Base-by-base conservation (phyloP, 2,797 vertebrate genomes). In the Lindbergichthys nudifrons region DNA sequence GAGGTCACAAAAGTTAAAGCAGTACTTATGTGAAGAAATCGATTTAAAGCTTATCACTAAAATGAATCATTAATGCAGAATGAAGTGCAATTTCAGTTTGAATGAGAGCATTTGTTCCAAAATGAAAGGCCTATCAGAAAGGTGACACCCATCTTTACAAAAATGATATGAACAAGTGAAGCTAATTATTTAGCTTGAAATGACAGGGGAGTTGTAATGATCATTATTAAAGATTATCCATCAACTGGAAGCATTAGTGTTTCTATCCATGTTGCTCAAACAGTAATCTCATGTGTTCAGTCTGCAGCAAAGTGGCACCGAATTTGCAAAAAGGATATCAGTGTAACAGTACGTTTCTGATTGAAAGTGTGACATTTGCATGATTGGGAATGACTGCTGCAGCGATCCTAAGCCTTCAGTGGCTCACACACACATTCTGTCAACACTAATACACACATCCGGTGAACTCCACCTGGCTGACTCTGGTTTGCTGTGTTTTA, bases 11-110 rank as follows among this genome's bases (percentile, higher is more conserved):
- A 48, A 50, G 67, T 62, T 63, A n/a, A 68, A 62, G 39, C n/a
- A 42, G 41, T 1, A 41, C 54, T 72, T 63, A 52, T 26, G 39
- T n/a, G 0, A 36, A 53, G 0, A 61, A 71, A 73, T 46, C 1
- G 1, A 79, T 80, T 69, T 60, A 43, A 74, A 54, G n/a, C 43
- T 47, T 45, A 73, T 85, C 65, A 69, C 12, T 32, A 54, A 65
- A 70, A 60, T 54, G 48, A 83, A 79, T 74, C 68, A 65, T 80
- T 68, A 68, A 73, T 50, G 62, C 15, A 18, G 26, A 62, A 75
- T 42, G 21, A 75, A 42, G 16, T 53, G 19, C 47, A 62, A 51
- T 56, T 64, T 62, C 32, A 39, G 39, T 70, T 80, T 65, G 53
- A 73, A 72, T 63, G 43, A 63, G n/a, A 80, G 10, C 10, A 41